These are phyloP conservation scores for Sinodicranocentrus sp. DNA, from an alignment of 2,888 invertebrate genomes.

Conservation along the genomic window DNA sequence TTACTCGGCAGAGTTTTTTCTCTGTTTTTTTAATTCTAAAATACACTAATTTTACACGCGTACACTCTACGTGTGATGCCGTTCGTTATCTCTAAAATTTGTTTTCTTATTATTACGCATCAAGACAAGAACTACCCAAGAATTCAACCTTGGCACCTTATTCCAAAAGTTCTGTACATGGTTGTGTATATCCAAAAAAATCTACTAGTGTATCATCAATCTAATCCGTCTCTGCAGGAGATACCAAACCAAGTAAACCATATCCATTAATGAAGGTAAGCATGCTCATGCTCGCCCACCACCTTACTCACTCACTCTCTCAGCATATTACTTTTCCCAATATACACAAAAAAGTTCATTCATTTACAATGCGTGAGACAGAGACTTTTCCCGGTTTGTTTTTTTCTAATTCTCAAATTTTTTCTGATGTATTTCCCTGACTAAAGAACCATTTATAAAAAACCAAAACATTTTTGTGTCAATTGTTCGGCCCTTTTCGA, in stretches of 20 bases:
- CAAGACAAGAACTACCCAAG: no score
- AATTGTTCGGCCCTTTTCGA: slow-evolving; percentile 50
- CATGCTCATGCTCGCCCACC: not conserved
- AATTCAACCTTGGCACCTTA: no score
- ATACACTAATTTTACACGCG: no score
- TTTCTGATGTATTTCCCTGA: slow-evolving; percentile 28
- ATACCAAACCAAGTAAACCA: no score
- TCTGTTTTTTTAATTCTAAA: no score
- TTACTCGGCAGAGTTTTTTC: slow-evolving; percentile 11
- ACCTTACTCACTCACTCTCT: not conserved
- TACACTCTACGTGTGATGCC: not conserved
- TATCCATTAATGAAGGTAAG: not conserved
- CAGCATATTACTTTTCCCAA: not conserved
- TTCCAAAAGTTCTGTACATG: no score
- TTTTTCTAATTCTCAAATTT: slow-evolving; percentile 62
- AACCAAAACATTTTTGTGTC: slow-evolving; percentile 66
- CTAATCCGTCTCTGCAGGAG: no score
- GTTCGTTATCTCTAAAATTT: no score
- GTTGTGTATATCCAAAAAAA: no score
- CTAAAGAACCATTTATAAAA: slow-evolving; percentile 59
- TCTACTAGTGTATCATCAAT: no score
- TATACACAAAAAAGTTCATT: slow-evolving; percentile 51
- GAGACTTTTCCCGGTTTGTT: slow-evolving; percentile 62
- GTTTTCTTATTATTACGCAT: no score
- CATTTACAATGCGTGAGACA: slow-evolving; percentile 63